These are phyloP conservation scores for Dolichomitus sp. DNA, from an alignment of 2,888 invertebrate species.

Conservation along the genomic window DNA sequence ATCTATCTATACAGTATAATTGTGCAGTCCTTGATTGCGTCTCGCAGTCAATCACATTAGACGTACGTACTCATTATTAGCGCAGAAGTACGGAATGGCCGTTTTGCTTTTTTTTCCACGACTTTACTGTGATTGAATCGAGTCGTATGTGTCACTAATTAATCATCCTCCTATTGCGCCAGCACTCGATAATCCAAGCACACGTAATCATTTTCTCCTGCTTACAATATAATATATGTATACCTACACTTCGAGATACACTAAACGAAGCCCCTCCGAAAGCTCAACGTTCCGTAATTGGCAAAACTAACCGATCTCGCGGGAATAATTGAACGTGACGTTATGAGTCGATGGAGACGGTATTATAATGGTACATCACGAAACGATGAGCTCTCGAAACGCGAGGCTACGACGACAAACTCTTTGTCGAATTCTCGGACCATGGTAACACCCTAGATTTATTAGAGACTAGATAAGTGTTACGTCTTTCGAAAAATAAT, in stretches of 20 bases:
- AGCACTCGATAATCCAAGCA: slow-evolving; percentile 68
- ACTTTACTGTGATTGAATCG: slow-evolving; percentile 76
- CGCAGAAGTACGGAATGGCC: slow-evolving; percentile 30
- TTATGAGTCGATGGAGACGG: slow-evolving; percentile 36
- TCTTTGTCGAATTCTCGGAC: slow-evolving; percentile 67
- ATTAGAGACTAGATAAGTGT: slow-evolving; percentile 69
- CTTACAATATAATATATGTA: slow-evolving; percentile 21
- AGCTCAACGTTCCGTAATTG: slow-evolving; percentile 47
- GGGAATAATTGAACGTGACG: slow-evolving; percentile 22
- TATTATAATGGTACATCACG: slow-evolving; percentile 11
- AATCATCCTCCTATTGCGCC: slow-evolving; percentile 67
- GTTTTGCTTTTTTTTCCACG: neutral
- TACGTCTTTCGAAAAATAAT: slow-evolving; percentile 29
- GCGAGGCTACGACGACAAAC: slow-evolving; percentile 13
- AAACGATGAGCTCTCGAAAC: slow-evolving; percentile 47
- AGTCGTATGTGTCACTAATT: slow-evolving; percentile 70
- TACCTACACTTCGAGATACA: slow-evolving; percentile 43
- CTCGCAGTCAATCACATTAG: slow-evolving; percentile 52
- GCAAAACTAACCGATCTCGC: slow-evolving; percentile 18
- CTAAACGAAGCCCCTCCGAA: slow-evolving; percentile 49
- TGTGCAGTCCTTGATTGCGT: slow-evolving; percentile 79
- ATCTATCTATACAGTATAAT: slow-evolving; percentile 78
- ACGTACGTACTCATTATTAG: neutral
- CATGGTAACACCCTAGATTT: slow-evolving; percentile 75
- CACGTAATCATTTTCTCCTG: slow-evolving; percentile 57